Evolutionary conservation across 2,888 invertebrate genomes (phyloP), one percentile per base, ranked within the genome.

Genomic region (Tachina fera): DNA sequence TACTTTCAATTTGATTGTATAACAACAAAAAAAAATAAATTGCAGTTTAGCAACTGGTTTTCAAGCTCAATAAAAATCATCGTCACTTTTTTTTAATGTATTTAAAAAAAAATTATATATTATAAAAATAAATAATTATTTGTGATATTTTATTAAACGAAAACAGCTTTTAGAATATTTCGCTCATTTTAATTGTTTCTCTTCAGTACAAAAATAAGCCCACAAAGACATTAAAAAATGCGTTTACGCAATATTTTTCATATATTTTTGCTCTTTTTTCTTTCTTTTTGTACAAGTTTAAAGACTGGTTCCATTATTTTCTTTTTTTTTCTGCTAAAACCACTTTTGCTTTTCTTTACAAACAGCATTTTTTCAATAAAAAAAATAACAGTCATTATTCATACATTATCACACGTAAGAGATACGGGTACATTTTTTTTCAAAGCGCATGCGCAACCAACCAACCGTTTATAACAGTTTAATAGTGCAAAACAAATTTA

Each of bases 401-500:
- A 56, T 43, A 61, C 47, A 49, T 19, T 49, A 61, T 61, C 39
- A 65, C 19, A 19, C 22, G 45, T 19, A 19, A 1, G 6, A 63
- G 45, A 41, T 68, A n/a, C 6, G 14, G 31, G 11, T 16, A 61
- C 31, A 31, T 22, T 31, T 60, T 43, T 70, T 77, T 70, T 31
- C n/a, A 61, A 72, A 58, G 71, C 83, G 77, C 83, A 77, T 77
- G 71, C 77, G 61, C 75, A 77, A 49, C 83, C 80, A 79, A 41
- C 68, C 74, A 81, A 47, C 65, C 76, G 51, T 71, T 72, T 77
- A 77, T 67, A 72, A 77, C 65, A 71, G 83, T 82, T 86, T 86
- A 86, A 71, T 86, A 83, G 85, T 86, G 85, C 85, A 86, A 79
- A 79, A 83, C 82, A 76, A 76, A 75, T 74, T 83, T 51, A 56